These are phyloP conservation scores for Polia nebulosa DNA, from an alignment of 2,888 invertebrate species.

Conservation along the genomic window DNA sequence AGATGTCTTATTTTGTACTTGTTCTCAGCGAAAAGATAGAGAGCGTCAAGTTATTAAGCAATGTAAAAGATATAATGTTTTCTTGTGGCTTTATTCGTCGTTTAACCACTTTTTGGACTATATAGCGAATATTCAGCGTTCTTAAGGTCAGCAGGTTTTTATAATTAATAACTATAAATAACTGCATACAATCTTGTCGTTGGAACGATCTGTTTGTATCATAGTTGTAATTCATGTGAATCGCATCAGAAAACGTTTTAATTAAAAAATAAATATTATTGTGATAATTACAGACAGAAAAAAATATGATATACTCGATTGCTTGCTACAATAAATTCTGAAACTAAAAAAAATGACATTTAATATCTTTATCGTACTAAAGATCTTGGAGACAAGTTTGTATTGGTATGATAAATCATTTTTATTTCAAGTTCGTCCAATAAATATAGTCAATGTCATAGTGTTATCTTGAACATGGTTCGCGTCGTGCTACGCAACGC, in stretches of 20 bases:
- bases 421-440: conserved; percentile 70
- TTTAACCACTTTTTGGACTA: conserved; percentile 40
- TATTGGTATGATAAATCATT: conserved; percentile 40
- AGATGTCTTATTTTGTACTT: conserved; percentile 60
- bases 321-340: conserved; percentile 8
- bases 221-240: conserved; percentile 33
- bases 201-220: conserved; percentile 27
- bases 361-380: too few species aligned
- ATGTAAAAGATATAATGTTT: conserved; percentile 22
- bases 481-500: conserved; percentile 65
- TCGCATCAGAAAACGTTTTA: conserved; percentile 30
- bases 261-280: conserved; percentile 37
- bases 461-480: conserved; percentile 62
- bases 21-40: conserved; percentile 36
- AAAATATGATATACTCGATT: conserved; percentile 2
- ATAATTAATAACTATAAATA: conserved; percentile 49
- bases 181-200: conserved; percentile 15
- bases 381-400: conserved; percentile 26
- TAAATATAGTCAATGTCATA: conserved; percentile 71
- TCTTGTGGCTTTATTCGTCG: conserved; percentile 44
- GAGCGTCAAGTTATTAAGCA: conserved; percentile 42
- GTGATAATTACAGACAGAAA: conserved; percentile 18
- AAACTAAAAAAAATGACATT: conserved; percentile 8
- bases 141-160: conserved; percentile 49
- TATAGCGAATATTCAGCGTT: conserved; percentile 31